Evolutionary conservation across 2,888 invertebrate genomes (phyloP).

Genomic region (Shargacucullia verbasci): DNA sequence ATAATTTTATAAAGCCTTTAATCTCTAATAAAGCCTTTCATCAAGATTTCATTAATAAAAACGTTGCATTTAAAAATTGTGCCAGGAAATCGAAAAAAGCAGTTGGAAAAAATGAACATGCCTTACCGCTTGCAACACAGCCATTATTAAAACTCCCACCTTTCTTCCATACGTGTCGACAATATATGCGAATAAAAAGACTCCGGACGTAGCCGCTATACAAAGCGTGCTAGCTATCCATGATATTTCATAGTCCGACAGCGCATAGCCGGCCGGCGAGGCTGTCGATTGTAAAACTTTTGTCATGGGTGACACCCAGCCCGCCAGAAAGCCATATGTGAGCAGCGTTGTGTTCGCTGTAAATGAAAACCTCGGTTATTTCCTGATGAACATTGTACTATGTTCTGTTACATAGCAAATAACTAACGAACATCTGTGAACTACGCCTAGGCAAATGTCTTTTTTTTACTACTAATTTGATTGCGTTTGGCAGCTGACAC

Average conservation of each 20-base stretch:
- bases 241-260: conserved; percentile 70
- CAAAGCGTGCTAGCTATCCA: conserved; percentile 78
- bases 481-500: too few relatives aligned
- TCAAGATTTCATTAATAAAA: too few relatives aligned
- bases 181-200: conserved; percentile 73
- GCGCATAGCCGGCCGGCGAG: conserved; percentile 65
- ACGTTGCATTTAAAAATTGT: too few relatives aligned
- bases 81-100: too few relatives aligned
- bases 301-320: conserved; percentile 80
- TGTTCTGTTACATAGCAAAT: too few relatives aligned
- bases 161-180: conserved; percentile 78
- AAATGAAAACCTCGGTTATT: conserved; percentile 46
- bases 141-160: conserved; percentile 72
- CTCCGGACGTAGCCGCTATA: conserved; percentile 73
- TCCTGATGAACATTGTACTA: conserved; percentile 9
- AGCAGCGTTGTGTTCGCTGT: conserved; percentile 77
- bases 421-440: too few relatives aligned
- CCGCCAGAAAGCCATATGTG: conserved; percentile 73
- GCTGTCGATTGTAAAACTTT: conserved; percentile 68
- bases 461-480: too few relatives aligned
- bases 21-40: too few relatives aligned
- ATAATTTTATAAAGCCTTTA: too few relatives aligned
- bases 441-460: too few relatives aligned
- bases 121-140: conserved; percentile 59
- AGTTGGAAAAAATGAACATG: not conserved